Conservation (phyloP, 2,888 invertebrate genomes). For the Tenthredo amoena region DNA sequence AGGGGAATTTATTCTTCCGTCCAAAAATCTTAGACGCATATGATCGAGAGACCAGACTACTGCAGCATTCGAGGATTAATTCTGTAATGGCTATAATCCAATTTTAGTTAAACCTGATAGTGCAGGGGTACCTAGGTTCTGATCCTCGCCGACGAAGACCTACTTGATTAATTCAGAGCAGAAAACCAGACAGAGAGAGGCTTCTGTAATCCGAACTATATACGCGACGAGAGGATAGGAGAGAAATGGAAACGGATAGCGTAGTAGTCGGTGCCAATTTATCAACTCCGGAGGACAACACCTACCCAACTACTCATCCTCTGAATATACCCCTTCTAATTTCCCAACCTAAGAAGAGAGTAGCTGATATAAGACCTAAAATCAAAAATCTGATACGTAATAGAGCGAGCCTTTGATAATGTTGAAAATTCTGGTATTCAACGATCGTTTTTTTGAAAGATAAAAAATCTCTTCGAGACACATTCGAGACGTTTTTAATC, state of each 20-base stretch:
- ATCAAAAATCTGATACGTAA: no score
- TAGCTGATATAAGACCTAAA: no score
- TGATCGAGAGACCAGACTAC: not conserved
- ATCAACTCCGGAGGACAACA: constrained; percentile 34
- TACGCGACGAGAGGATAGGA: not conserved
- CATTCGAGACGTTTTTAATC: not conserved
- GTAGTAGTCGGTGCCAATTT: constrained; percentile 24
- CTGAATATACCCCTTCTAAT: not conserved
- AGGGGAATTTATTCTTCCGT: not conserved
- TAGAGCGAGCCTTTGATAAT: no score
- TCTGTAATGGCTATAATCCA: constrained; percentile 21
- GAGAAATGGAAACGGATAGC: constrained; percentile 37
- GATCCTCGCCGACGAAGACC: constrained; percentile 30
- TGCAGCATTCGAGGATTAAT: not conserved
- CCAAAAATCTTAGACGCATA: not conserved
- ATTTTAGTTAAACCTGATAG: constrained; percentile 31
- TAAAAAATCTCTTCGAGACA: not conserved
- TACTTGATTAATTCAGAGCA: constrained; percentile 34
- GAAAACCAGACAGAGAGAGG: constrained; percentile 33
- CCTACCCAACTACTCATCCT: not conserved
- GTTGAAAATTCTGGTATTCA: no score
- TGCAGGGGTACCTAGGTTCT: not conserved
- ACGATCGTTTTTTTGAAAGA: no score
- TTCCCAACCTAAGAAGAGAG: no score
- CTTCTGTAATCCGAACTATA: constrained; percentile 24